These are phyloP conservation scores for Poecilobothrus nobilitatus DNA, from an alignment of 2,888 invertebrate species.

Conservation along the genomic window DNA sequence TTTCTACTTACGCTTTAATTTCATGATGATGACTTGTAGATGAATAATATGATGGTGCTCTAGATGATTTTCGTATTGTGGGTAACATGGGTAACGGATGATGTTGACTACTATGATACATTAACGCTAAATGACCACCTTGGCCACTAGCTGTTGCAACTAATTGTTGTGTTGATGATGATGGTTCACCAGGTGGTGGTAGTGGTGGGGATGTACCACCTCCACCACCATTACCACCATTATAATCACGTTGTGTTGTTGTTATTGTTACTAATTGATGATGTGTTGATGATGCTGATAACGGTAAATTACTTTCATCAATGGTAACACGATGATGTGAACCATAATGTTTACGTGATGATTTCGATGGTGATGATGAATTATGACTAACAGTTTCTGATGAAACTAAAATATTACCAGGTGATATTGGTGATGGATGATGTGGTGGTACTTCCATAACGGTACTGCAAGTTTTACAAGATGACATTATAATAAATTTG, in stretches of 20 bases:
- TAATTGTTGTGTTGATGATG: slow-evolving; percentile 32
- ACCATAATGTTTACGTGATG: slow-evolving; percentile 35
- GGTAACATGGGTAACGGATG: slow-evolving; percentile 42
- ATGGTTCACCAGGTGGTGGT: slow-evolving; percentile 33
- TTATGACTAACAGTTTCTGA: slow-evolving; percentile 66
- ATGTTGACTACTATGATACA: slow-evolving; percentile 44
- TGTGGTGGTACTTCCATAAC: slow-evolving; percentile 36
- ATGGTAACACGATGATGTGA: slow-evolving; percentile 44
- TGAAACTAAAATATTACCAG: slow-evolving; percentile 64
- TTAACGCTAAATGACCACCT: slow-evolving; percentile 38
- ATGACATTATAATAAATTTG: slow-evolving; percentile 16
- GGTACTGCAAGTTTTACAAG: slow-evolving; percentile 23
- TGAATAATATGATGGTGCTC: slow-evolving; percentile 24
- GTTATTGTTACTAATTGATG: slow-evolving; percentile 29
- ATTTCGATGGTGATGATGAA: slow-evolving; percentile 49
- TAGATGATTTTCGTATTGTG: slow-evolving; percentile 39
- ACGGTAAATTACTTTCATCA: slow-evolving; percentile 40
- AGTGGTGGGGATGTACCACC: slow-evolving; percentile 30
- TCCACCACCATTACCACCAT: neutral
- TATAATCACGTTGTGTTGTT: slow-evolving; percentile 15
- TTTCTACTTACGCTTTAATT: slow-evolving; percentile 40
- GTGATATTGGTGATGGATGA: slow-evolving; percentile 66
- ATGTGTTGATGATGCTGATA: slow-evolving; percentile 32
- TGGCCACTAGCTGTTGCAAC: slow-evolving; percentile 31
- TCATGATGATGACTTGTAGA: slow-evolving; percentile 30